These are phyloP conservation scores for Abrostola triplasia DNA, from an alignment of 2,888 invertebrate genomes.

Conservation along the genomic window DNA sequence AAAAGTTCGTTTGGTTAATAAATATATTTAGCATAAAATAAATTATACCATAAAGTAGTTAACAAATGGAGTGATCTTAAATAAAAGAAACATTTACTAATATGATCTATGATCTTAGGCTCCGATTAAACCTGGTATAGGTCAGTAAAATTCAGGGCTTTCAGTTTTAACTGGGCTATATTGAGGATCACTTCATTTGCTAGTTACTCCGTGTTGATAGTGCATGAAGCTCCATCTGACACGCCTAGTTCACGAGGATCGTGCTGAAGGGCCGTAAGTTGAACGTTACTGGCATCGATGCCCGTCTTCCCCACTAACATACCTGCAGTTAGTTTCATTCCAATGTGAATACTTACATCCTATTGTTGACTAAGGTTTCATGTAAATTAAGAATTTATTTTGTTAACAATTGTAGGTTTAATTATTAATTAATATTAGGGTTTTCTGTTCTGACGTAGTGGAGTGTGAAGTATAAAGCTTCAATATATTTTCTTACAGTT, in stretches of 20 bases:
- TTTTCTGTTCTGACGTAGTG: slow-evolving; percentile 1
- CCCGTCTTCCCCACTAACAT: slow-evolving; percentile 48
- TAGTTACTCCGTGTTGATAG: not conserved
- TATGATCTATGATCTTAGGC: too few relatives aligned
- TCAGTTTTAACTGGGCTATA: too few relatives aligned
- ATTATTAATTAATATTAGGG: slow-evolving; percentile 5
- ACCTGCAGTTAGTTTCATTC: slow-evolving; percentile 66
- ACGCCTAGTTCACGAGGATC: slow-evolving; percentile 33
- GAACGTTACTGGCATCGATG: slow-evolving; percentile 10
- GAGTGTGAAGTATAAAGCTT: slow-evolving; percentile 4
- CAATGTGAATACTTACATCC: slow-evolving; percentile 59
- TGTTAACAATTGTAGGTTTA: slow-evolving; percentile 38
- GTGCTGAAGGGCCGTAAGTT: slow-evolving; percentile 20
- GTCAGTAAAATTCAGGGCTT: too few relatives aligned
- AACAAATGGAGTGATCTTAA: not conserved
- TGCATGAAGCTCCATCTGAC: slow-evolving; percentile 14
- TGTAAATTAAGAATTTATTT: slow-evolving; percentile 59
- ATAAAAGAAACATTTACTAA: too few relatives aligned
- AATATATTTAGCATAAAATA: not conserved
- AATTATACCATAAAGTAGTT: not conserved
- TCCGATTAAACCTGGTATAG: too few relatives aligned
- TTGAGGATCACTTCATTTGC: not conserved
- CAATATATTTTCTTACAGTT: too few relatives aligned
- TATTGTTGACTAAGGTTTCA: slow-evolving; percentile 56
- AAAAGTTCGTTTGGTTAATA: too few relatives aligned